A percentile compares a stretch with the other conserved stretches of the same genome.
phyloP scores from a whole-genome alignment of 2,797 vertebrate genomes.

The Sphenodon punctatus region DNA sequence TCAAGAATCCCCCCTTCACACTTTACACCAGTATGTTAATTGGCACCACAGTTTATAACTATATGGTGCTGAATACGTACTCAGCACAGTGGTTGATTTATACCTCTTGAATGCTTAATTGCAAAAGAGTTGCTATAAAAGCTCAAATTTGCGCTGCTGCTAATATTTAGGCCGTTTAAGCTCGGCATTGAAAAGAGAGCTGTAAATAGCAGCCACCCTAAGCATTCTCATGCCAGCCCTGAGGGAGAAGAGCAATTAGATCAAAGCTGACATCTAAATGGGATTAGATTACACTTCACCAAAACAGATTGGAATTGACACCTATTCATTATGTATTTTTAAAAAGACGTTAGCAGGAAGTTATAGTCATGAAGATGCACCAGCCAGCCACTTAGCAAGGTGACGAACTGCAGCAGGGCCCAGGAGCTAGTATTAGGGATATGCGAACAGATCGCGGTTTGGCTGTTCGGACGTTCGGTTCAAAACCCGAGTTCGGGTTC shows the following conservation, averaged over 20 bases:
- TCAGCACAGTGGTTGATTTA: not conserved
- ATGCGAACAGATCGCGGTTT: too few species aligned
- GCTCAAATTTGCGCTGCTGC: not conserved
- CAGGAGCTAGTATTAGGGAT: not conserved
- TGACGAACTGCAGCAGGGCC: not conserved
- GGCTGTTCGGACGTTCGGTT: too few species aligned
- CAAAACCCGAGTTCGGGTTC: too few species aligned
- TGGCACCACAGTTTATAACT: too few species aligned
- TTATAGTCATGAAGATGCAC: not conserved
- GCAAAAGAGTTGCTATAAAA: not conserved
- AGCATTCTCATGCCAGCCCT: not conserved
- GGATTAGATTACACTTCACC: accelerated
- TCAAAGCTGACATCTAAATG: accelerated
- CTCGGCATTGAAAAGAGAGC: not conserved
- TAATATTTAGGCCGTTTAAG: too few species aligned
- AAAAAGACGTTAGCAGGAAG: not conserved
- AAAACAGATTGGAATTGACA: not conserved
- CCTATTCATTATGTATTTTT: not conserved
- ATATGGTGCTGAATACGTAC: accelerated
- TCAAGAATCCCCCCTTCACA: not conserved
- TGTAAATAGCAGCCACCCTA: too few species aligned
- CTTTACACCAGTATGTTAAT: not conserved
- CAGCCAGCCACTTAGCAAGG: not conserved
- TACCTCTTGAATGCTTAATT: not conserved
- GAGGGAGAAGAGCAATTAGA: not conserved